phyloP scores from a whole-genome alignment of 2,888 invertebrate genomes.

The Hydriomena furcata region DNA sequence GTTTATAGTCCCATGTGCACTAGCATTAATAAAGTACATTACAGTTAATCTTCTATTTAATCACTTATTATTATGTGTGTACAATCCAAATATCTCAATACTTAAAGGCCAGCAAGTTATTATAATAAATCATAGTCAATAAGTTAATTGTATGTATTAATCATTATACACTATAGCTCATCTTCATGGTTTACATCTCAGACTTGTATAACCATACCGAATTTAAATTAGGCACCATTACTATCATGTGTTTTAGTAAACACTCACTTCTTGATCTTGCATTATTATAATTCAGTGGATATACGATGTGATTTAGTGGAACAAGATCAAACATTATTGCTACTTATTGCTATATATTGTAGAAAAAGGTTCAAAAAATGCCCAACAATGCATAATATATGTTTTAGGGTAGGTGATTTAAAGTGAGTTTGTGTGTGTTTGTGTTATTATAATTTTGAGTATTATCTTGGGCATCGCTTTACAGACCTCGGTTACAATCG shows the following conservation, averaged over 20 bases:
- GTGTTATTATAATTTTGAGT: too few species aligned
- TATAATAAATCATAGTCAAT: conserved; percentile 27
- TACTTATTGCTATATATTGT: too few species aligned
- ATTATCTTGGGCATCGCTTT: too few species aligned
- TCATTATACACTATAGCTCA: conserved; percentile 30
- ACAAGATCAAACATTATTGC: background rate
- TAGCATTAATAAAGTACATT: conserved; percentile 26
- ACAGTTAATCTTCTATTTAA: conserved; percentile 26
- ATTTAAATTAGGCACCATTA: conserved; percentile 36
- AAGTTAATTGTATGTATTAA: conserved; percentile 17
- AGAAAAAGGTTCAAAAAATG: too few species aligned
- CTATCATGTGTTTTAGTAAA: conserved; percentile 7
- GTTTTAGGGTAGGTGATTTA: too few species aligned
- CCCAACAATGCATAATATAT: too few species aligned
- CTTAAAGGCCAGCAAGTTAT: conserved; percentile 63
- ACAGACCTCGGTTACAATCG: too few species aligned
- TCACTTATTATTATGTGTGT: conserved; percentile 39
- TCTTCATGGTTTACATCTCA: conserved; percentile 42
- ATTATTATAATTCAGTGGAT: conserved; percentile 17
- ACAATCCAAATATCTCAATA: conserved; percentile 46
- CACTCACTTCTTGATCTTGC: conserved; percentile 8
- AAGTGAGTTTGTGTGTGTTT: too few species aligned
- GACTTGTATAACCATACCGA: conserved; percentile 49
- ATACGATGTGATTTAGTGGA: background rate
- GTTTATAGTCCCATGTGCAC: conserved; percentile 6